Evolutionary conservation across 1,140 invertebrate genomes (phyloP).

Genomic region (Drosophila ironensis): DNA sequence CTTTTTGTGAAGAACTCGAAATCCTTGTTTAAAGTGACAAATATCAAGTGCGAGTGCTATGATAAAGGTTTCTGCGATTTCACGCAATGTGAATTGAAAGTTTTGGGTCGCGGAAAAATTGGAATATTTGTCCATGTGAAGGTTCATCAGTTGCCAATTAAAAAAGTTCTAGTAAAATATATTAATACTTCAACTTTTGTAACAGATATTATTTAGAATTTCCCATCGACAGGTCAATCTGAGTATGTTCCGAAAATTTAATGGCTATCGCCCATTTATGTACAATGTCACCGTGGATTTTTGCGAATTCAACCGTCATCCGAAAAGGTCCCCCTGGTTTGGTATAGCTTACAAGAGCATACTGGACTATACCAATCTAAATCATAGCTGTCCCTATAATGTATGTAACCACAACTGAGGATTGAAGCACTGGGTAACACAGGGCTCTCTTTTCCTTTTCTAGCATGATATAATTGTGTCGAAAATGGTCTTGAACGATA

Average conservation of each 20-base stretch:
- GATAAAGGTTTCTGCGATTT: slow-evolving; percentile 7
- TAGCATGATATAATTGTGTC: slow-evolving; percentile 14
- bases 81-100: slow-evolving; percentile 14
- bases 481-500: neutral
- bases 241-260: slow-evolving; percentile 10
- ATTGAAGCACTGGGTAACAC: neutral
- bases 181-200: neutral
- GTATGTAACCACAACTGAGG: neutral
- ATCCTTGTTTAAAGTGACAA: slow-evolving; percentile 8
- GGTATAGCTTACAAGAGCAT: neutral
- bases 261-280: slow-evolving; percentile 3
- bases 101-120: slow-evolving; percentile 10
- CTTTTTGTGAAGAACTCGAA: neutral
- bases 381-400: slow-evolving; percentile 15
- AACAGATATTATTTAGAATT: neutral
- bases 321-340: slow-evolving; percentile 1
- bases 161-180: neutral
- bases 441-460: no score
- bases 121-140: slow-evolving; percentile 10
- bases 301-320: neutral
- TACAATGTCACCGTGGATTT: slow-evolving; percentile 15
- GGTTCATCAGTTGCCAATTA: slow-evolving; percentile 3
- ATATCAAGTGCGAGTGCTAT: slow-evolving; percentile 16
- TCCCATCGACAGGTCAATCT: neutral
- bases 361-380: neutral